Conservation (phyloP, 2,888 invertebrate species). For the Melanotus villosus region DNA sequence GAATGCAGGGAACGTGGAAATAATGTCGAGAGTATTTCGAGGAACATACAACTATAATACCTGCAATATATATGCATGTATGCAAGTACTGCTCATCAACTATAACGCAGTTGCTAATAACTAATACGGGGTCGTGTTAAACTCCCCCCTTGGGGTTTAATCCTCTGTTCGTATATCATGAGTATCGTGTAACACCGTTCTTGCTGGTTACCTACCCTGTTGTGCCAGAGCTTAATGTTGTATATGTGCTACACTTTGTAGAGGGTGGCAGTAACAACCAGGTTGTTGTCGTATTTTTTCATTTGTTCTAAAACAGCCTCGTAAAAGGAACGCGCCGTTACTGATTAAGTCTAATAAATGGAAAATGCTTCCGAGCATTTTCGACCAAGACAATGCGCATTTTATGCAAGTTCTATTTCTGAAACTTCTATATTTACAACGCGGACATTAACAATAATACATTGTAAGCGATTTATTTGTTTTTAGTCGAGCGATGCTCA, state of each 20-base stretch:
- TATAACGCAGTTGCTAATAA: constrained; percentile 59
- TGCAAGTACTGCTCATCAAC: constrained; percentile 59
- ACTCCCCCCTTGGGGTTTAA: constrained; percentile 62
- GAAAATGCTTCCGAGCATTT: background rate
- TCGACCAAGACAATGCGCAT: background rate
- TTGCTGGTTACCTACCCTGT: constrained; percentile 57
- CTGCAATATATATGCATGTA: constrained; percentile 56
- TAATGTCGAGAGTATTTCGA: background rate
- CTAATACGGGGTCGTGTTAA: constrained; percentile 62
- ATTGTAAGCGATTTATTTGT: constrained; percentile 49
- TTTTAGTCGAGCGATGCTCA: constrained; percentile 55
- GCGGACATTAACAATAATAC: constrained; percentile 25
- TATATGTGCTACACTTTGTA: constrained; percentile 58
- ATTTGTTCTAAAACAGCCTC: constrained; percentile 45
- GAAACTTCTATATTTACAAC: background rate
- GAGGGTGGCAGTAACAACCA: constrained; percentile 55
- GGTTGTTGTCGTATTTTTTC: constrained; percentile 56
- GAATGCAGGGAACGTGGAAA: no score
- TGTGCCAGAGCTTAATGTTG: constrained; percentile 58
- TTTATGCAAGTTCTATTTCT: background rate
- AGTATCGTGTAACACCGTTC: constrained; percentile 56
- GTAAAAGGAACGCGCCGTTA: constrained; percentile 31
- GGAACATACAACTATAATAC: background rate
- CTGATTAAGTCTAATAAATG: constrained; percentile 35
- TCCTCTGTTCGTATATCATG: constrained; percentile 61